These are phyloP conservation scores for Ivindomyrus marchei DNA, from an alignment of 2,113 vertebrate species.

Conservation along the genomic window DNA sequence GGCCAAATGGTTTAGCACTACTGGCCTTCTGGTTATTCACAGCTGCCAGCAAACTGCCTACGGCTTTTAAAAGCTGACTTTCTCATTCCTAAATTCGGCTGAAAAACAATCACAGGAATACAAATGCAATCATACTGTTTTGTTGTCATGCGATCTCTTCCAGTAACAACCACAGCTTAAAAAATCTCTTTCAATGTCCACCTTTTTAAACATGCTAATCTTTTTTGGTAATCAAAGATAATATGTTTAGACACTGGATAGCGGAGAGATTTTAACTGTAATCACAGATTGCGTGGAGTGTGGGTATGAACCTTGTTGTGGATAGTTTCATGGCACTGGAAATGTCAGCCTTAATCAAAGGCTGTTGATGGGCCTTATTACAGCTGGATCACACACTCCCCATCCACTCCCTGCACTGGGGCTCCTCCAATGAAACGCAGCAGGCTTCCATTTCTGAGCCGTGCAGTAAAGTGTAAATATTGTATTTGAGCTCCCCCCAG, in stretches of 20 bases:
- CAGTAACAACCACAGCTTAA: not conserved
- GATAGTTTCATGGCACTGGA: not conserved
- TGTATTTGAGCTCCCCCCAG: constrained; percentile 45
- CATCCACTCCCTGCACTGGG: too few species aligned
- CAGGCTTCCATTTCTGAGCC: constrained; percentile 37
- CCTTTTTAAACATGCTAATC: not conserved
- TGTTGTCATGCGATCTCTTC: not conserved
- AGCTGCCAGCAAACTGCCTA: not conserved
- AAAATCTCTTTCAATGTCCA: not conserved
- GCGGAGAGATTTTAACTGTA: not conserved
- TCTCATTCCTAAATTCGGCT: not conserved
- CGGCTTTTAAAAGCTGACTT: not conserved
- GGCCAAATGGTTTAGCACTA: not conserved
- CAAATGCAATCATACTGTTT: not conserved
- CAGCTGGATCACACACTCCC: not conserved
- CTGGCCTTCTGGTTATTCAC: not conserved
- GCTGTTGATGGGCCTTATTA: not conserved
- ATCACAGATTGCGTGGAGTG: not conserved
- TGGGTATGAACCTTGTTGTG: not conserved
- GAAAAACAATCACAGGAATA: not conserved
- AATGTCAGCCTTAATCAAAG: not conserved
- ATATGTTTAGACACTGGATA: not conserved
- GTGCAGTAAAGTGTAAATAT: constrained; percentile 56
- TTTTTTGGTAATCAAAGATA: not conserved
- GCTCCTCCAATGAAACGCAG: constrained; percentile 20